Base-by-base conservation (phyloP, 2,888 invertebrate species). In the Clivina fossor region DNA sequence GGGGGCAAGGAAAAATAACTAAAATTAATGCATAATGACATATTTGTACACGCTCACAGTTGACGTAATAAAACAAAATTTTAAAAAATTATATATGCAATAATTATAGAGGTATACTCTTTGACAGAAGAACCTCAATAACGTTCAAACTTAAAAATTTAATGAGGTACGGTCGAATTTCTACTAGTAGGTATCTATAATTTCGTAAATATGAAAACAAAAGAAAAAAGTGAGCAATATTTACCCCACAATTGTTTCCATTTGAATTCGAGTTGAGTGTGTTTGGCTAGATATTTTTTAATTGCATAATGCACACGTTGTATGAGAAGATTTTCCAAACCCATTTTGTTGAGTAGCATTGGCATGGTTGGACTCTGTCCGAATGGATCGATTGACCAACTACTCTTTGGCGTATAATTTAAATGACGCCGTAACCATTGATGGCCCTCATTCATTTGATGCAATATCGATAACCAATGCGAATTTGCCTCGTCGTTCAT, bases 401-500 rank as follows among this genome's bases (percentile, higher is more conserved):
- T 80, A 48, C 85, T 85, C 63, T 80, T 80, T 0, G 92, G 90
- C 3, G 84, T 83, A 50, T 87, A 82, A 71, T 90, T 90, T 3
- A 98, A 72, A 71, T 93, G 82, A 53, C 85, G 79, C 50, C 86
- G 78, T 4, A 98, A 73, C 96, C 97, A 99, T 62, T 93, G 91
- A 75, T 99, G 96, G 0, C 99, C 99, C 62, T 94, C 91, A 0
- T 94, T 89, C 57, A 99, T 74, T 71, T 99, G 97, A 51, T 91
- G 86, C 1, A 94, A 72, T 62, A 95, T 86, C 2, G 93, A 87
- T 28, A 86, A 81, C 86, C 94, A 98, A 73, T 99, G 97, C 0
- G 96, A 83, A 67, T 89, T 93, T 0, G 98, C 95, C 73, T 99
- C 99, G 71, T 99, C 99, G 16, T 93, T 88, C 98, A 99, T 99